Percentiles rank a stretch among this genome's conserved stretches.
Conservation (phyloP, 2,888 invertebrate genomes). For the Lypha dubia region DNA sequence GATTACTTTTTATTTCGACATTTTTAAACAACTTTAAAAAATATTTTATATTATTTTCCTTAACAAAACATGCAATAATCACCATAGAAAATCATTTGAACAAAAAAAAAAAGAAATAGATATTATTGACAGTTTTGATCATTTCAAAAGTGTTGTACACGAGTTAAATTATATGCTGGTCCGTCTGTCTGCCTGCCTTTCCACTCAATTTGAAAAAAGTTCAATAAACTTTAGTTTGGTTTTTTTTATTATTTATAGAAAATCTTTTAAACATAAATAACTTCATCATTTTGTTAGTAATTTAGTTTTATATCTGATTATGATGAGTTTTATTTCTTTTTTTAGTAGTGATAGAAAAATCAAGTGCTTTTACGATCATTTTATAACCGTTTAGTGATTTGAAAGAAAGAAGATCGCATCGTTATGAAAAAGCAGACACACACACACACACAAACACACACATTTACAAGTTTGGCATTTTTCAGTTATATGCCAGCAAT, state of each 20-base stretch:
- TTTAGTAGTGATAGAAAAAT: conserved; percentile 2
- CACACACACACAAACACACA: not conserved
- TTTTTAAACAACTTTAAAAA: conserved; percentile 24
- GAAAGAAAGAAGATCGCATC: conserved; percentile 13
- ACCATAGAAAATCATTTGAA: conserved; percentile 48
- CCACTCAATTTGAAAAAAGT: conserved; percentile 40
- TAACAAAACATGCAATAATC: conserved; percentile 55
- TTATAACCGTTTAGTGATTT: conserved; percentile 29
- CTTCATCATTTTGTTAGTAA: conserved; percentile 37
- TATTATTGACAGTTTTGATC: conserved; percentile 66
- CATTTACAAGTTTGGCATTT: not conserved
- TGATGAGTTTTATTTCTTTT: conserved; percentile 30
- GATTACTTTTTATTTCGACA: conserved; percentile 38
- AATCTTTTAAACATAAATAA: conserved; percentile 45
- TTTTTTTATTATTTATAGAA: conserved; percentile 13
- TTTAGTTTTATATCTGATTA: conserved; percentile 39
- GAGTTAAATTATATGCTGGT: conserved; percentile 25
- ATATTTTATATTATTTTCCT: conserved; percentile 18
- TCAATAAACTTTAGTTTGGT: conserved; percentile 52
- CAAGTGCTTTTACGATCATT: conserved; percentile 23
- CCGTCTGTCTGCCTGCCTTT: not conserved
- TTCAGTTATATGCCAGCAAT: not conserved
- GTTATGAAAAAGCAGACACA: not conserved
- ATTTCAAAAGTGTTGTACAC: conserved; percentile 51
- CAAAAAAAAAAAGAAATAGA: conserved; percentile 24